Base-by-base conservation (phyloP, 2,888 invertebrate species). In the Lochmaea capreae region DNA sequence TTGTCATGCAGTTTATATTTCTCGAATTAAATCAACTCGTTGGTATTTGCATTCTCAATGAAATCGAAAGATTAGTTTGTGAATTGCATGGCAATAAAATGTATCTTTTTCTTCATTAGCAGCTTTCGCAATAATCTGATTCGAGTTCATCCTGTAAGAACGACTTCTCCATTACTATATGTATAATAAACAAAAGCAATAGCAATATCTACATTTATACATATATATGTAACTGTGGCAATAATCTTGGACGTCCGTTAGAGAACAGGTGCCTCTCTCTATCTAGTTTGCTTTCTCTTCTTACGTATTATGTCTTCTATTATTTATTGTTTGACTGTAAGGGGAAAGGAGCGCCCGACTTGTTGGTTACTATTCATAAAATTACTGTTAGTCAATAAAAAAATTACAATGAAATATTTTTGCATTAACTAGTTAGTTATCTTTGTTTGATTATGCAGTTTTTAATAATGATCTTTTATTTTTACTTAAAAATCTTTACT, bases 181-280 rank as follows among this genome's bases (percentile, higher is more conserved):
- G n/a, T n/a, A 72, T 74, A 75, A 75, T 77, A 77, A 77, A 77
- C 73, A 75, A 75, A 66, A 75, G 72, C 74, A 68, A 77, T 75
- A 74, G 74, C 72, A 59, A 58, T 70, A 67, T 42, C 62, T 67
- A 62, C 71, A 72, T 73, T 70, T 26, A 62, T 16, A 68, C 39
- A 70, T 65, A 43, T 75, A 74, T 71, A 75, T 76, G 76, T 77
- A 77, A 77, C 74, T 73, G 74, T 74, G 68, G 75, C 75, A 76
- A 63, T 63, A 63, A 75, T 75, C 75, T 73, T 71, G 49, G 74
- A 75, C 72, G 75, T 72, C 73, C 75, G 72, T 73, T 77, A 77
- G 74, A 76, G 73, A 79, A 70, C 79, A 79, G 79, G 79, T 79
- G 79, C 77, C 78, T 78, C 79, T 78, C 79, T 77, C 76, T 77